phyloP scores from a whole-genome alignment of 2,888 invertebrate genomes.

The Octonoba sinensis region DNA sequence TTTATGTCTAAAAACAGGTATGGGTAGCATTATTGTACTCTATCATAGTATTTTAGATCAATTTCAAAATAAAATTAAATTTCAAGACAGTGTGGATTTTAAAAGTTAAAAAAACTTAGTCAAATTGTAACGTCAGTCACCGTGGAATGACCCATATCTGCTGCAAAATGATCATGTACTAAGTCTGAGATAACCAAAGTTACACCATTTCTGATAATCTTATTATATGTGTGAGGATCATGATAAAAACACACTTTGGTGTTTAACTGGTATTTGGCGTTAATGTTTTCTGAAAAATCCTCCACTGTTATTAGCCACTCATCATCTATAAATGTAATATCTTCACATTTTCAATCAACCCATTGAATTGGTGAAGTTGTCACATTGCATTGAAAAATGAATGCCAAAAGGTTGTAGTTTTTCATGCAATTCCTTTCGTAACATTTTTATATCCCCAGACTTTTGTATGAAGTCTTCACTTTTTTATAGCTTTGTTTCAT shows the following conservation, averaged over 20 bases:
- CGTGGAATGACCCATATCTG: no score
- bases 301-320: conserved; percentile 4
- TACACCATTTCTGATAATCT: neutral
- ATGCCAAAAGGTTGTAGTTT: conserved; percentile 8
- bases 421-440: neutral
- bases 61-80: no score
- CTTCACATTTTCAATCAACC: neutral
- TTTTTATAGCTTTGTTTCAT: neutral
- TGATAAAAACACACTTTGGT: neutral
- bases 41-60: no score
- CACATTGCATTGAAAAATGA: conserved; percentile 12
- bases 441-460: neutral
- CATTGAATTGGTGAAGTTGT: neutral
- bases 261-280: neutral
- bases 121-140: no score
- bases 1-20: no score
- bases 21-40: no score
- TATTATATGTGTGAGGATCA: neutral
- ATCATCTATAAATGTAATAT: no score
- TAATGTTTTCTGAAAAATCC: conserved; percentile 8
- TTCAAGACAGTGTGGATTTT: no score
- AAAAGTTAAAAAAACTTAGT: no score
- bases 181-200: neutral
- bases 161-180: neutral
- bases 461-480: neutral